Percentiles rank a stretch among this genome's conserved stretches.
These are phyloP conservation scores for Chymomyza fuscimana DNA, from an alignment of 2,888 invertebrate genomes.

Conservation along the genomic window DNA sequence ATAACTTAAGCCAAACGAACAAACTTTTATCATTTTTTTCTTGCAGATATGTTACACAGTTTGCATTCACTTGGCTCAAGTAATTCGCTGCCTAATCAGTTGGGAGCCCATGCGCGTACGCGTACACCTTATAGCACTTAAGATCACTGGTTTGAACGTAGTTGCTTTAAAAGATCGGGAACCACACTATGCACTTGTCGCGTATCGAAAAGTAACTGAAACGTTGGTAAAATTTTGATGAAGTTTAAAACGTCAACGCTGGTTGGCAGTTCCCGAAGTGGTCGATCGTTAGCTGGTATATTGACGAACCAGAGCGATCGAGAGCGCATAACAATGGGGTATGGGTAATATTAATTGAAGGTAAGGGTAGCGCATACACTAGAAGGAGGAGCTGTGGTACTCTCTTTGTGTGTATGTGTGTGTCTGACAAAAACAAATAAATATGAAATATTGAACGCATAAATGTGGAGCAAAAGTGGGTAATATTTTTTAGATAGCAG, in stretches of 20 bases:
- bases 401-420: neutral
- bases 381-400: slow-evolving; percentile 36
- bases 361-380: slow-evolving; percentile 36
- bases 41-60: slow-evolving; percentile 68
- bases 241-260: slow-evolving; percentile 76
- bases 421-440: slow-evolving; percentile 55
- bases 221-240: slow-evolving; percentile 64
- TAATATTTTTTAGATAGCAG: slow-evolving; percentile 59
- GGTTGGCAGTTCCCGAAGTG: slow-evolving; percentile 46
- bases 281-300: slow-evolving; percentile 24
- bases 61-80: slow-evolving; percentile 80
- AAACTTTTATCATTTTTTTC: slow-evolving; percentile 67
- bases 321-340: slow-evolving; percentile 4
- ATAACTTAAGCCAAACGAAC: slow-evolving; percentile 81
- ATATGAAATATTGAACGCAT: slow-evolving; percentile 71
- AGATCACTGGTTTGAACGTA: neutral
- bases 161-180: slow-evolving; percentile 16
- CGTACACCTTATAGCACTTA: slow-evolving; percentile 1
- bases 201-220: slow-evolving; percentile 78
- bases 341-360: slow-evolving; percentile 47
- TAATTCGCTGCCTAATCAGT: slow-evolving; percentile 75
- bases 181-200: slow-evolving; percentile 77
- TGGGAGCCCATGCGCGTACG: slow-evolving; percentile 4
- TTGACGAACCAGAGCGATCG: slow-evolving; percentile 18
- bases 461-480: slow-evolving; percentile 61